Conservation (phyloP, 2,797 vertebrate species). For the Sylvilagus floridanus region DNA sequence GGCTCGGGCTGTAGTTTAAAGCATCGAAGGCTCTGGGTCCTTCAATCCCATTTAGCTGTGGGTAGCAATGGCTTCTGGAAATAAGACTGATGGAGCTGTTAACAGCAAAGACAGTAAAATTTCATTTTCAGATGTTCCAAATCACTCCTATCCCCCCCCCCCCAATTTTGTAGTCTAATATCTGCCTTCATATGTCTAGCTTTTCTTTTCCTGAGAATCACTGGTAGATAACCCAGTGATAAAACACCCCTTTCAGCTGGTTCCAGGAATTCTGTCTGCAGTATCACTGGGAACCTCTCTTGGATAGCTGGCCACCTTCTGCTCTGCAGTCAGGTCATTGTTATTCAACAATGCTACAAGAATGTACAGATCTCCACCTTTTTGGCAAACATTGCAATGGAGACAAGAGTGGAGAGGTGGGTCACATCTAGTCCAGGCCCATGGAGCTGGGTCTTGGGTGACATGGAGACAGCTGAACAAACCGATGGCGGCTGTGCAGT, state of each 20-base stretch:
- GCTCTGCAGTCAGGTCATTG: neutral
- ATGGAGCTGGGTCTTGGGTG: neutral
- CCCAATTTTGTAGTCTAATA: neutral
- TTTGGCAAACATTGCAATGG: constrained; percentile 22
- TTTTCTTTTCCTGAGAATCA: neutral
- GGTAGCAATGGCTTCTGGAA: neutral
- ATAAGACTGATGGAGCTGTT: neutral
- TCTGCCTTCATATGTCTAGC: neutral
- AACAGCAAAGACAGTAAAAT: neutral
- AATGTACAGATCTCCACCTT: constrained; percentile 38
- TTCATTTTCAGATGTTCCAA: neutral
- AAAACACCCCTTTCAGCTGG: neutral
- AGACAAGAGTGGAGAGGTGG: neutral
- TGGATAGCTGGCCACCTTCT: neutral
- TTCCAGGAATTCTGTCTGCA: neutral
- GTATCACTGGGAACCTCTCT: neutral
- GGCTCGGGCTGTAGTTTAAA: neutral
- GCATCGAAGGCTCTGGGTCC: neutral
- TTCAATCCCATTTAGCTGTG: neutral
- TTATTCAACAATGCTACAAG: neutral
- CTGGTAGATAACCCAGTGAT: neutral
- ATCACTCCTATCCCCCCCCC: neutral
- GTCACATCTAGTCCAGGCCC: neutral
- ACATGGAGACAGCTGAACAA: neutral
- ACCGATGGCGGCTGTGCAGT: neutral